Evolutionary conservation across 2,113 vertebrate species (phyloP).

Genomic region (Physeter macrocephalus): DNA sequence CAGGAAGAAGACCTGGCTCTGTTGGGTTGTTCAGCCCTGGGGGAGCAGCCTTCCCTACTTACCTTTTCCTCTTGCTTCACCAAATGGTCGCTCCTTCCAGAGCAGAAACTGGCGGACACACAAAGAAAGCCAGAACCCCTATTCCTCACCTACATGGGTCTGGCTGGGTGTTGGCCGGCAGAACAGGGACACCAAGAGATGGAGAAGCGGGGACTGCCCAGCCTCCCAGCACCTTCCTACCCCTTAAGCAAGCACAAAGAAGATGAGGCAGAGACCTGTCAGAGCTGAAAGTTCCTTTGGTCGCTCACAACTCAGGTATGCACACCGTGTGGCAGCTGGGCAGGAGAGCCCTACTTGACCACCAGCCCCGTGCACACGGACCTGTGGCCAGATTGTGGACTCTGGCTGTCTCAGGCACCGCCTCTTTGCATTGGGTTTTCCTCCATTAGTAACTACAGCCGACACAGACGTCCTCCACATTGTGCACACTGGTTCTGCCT

Average conservation of each 20-base stretch:
- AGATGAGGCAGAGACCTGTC: constrained; percentile 61
- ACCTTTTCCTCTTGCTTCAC: constrained; percentile 9
- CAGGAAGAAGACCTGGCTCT: constrained; percentile 31
- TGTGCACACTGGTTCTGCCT: constrained; percentile 90
- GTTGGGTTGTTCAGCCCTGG: background rate
- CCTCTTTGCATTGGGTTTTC: constrained; percentile 49
- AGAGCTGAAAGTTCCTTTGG: constrained; percentile 68
- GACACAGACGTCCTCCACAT: constrained; percentile 76
- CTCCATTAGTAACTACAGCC: constrained; percentile 66
- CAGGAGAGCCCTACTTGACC: constrained; percentile 62
- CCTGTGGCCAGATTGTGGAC: constrained; percentile 22
- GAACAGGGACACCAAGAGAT: constrained; percentile 22
- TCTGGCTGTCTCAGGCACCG: constrained; percentile 47
- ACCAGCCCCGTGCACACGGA: background rate
- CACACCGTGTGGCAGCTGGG: constrained; percentile 71
- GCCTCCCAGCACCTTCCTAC: constrained; percentile 16
- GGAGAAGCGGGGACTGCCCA: background rate
- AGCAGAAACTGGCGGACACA: background rate
- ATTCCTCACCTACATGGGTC: background rate
- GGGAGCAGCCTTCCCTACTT: constrained; percentile 29
- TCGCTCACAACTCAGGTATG: constrained; percentile 88
- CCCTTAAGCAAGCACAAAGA: constrained; percentile 71
- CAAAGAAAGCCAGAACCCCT: constrained; percentile 27
- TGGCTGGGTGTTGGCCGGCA: background rate
- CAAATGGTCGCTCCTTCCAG: constrained; percentile 14